These are phyloP conservation scores for Callosobruchus maculatus DNA, from an alignment of 2,888 invertebrate species.

Conservation along the genomic window DNA sequence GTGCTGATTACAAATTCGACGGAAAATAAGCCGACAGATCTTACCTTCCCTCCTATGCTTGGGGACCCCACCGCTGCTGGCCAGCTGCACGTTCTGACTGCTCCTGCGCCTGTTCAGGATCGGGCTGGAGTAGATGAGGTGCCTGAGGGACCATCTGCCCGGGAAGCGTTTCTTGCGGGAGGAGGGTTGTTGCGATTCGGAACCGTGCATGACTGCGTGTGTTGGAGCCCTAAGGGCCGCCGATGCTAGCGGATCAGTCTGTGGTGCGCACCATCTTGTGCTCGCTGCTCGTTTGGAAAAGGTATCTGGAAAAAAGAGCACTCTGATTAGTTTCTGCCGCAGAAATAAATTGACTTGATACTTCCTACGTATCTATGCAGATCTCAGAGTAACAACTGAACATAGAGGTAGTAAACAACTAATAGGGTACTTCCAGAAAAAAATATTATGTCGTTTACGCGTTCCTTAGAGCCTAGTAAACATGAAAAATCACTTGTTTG, in stretches of 20 bases:
- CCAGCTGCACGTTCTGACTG: constrained; percentile 27
- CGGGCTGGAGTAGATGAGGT: constrained; percentile 68
- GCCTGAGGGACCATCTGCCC: constrained; percentile 63
- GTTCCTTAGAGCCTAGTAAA: too few relatives aligned
- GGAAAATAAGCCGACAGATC: too few relatives aligned
- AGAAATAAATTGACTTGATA: too few relatives aligned
- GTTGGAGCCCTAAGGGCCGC: not conserved
- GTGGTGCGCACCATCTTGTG: not conserved
- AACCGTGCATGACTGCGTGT: not conserved
- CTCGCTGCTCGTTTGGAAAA: not conserved
- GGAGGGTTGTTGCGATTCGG: not conserved
- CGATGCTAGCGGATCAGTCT: not conserved
- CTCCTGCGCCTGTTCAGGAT: constrained; percentile 61
- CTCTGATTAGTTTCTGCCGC: not conserved
- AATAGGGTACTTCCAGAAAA: too few relatives aligned
- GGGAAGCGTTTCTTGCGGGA: constrained; percentile 47
- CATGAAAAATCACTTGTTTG: too few relatives aligned
- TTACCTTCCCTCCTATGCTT: constrained; percentile 20
- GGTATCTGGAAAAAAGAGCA: not conserved
- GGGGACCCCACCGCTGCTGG: constrained; percentile 35
- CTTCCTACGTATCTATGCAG: too few relatives aligned
- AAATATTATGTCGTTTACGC: too few relatives aligned
- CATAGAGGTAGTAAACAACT: too few relatives aligned
- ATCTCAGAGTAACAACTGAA: too few relatives aligned
- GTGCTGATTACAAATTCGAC: too few relatives aligned